phyloP scores from a whole-genome alignment of 2,888 invertebrate genomes.

The Arrhopalites spinosus region DNA sequence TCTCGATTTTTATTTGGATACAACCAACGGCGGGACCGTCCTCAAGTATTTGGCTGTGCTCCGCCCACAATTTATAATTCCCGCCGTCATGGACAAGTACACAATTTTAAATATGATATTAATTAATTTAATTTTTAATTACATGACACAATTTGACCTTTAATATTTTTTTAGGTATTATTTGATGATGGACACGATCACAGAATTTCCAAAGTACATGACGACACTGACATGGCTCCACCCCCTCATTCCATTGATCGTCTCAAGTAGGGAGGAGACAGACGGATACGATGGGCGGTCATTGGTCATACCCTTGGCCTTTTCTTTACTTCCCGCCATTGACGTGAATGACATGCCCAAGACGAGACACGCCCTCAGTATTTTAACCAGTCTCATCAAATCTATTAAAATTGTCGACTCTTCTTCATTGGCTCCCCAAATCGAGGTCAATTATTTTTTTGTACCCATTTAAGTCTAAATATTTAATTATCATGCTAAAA shows the following conservation, averaged over 20 bases:
- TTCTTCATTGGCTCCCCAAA: neutral
- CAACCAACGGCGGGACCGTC: conserved; percentile 46
- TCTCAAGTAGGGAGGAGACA: neutral
- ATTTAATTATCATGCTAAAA: neutral
- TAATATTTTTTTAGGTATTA: neutral
- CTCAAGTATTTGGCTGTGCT: conserved; percentile 76
- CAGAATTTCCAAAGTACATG: neutral
- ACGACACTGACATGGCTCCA: neutral
- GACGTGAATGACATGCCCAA: neutral
- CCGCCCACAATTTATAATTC: conserved; percentile 80
- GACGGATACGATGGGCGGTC: neutral
- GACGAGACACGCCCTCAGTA: neutral
- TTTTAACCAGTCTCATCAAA: neutral
- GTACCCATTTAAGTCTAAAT: neutral
- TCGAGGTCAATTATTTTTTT: neutral
- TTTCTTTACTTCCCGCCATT: conserved; percentile 3
- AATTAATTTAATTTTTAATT: neutral
- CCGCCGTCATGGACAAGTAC: conserved; percentile 75
- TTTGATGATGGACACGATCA: neutral
- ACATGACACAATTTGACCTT: neutral
- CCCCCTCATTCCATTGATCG: neutral
- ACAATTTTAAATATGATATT: conserved; percentile 56
- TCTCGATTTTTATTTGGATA: conserved; percentile 51
- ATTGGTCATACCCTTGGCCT: neutral
- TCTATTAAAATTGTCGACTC: neutral